Evolutionary conservation across 2,113 vertebrate species (phyloP).

Genomic region (Paraplagusia blochii): DNA sequence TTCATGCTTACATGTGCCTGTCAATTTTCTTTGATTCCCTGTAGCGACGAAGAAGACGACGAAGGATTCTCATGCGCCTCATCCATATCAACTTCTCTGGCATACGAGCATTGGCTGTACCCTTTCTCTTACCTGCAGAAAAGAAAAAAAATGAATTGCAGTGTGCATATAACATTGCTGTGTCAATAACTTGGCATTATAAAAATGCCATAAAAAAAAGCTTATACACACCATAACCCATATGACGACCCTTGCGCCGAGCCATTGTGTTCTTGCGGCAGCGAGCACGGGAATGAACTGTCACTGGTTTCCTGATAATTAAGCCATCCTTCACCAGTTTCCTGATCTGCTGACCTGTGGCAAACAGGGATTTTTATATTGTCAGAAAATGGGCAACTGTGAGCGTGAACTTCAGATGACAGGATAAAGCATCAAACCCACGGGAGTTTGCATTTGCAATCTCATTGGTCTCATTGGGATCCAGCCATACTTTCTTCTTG

Average conservation of each 20-base stretch:
- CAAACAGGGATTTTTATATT: not conserved
- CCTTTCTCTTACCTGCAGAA: constrained; percentile 88
- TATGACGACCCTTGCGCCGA: constrained; percentile 92
- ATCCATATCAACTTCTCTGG: constrained; percentile 95
- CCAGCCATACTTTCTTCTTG: constrained; percentile 96
- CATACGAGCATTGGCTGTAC: constrained; percentile 95
- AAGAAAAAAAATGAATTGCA: not conserved
- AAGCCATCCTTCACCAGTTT: constrained; percentile 95
- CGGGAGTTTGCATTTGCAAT: constrained; percentile 95
- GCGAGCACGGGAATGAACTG: constrained; percentile 91
- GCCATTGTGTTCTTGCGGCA: constrained; percentile 95
- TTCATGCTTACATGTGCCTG: constrained; percentile 87
- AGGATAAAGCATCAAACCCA: constrained; percentile 42
- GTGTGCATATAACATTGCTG: no score
- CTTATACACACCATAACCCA: constrained; percentile 84
- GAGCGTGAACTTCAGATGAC: not conserved
- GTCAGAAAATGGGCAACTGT: not conserved
- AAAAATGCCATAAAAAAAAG: not conserved
- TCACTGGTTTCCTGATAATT: constrained; percentile 95
- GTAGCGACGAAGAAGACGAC: constrained; percentile 90
- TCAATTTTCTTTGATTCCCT: constrained; percentile 97
- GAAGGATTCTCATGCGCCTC: constrained; percentile 92
- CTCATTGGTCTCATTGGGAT: constrained; percentile 95
- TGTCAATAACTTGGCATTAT: no score
- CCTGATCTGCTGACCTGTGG: constrained; percentile 89